Base-by-base conservation (phyloP, 2,888 invertebrate species). In the Eupelmus urozonus region DNA sequence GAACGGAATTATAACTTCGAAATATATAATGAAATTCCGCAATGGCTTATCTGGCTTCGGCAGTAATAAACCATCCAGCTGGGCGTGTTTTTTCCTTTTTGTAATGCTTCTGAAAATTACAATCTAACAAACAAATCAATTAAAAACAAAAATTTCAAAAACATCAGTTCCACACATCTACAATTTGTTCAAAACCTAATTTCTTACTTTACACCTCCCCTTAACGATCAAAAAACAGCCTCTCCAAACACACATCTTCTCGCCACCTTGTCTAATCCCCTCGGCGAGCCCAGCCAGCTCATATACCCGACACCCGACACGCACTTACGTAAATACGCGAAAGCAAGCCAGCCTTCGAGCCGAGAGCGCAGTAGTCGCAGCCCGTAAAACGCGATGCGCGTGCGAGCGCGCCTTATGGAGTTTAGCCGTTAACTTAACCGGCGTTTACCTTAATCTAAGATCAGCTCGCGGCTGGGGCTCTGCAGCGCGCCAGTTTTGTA, bases 381-480 rank as follows among this genome's bases (percentile, higher is more conserved):
- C 16, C 42, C 62, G 59, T 45, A 62, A 57, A 29, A 57, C 55
- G 80, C 86, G 85, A 87, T 86, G 87, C 86, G 87, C 87, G 86
- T 87, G 88, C 87, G 87, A 34, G 85, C 84, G 82, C 87, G 86
- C 87, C 88, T 89, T 87, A 86, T 86, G 70, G 87, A 87, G 88
- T 88, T 88, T 87, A 90, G 89, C 89, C 89, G 89, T 90, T 90
- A 90, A 89, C 89, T 89, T 89, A 89, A 90, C 89, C 89, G 89
- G 89, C 89, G 89, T 90, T 90, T 90, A 90, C 89, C 89, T 88
- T 90, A 89, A 90, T 90, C 89, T 90, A 88, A 89, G 89, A 90
- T 90, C 89, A 87, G 87, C 85, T 55, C 25, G 66, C 40, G 29
- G 20, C 23, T 25, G 5, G 20, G 53, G 2, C 66, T 18, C 67